Conservation (phyloP, 1,140 invertebrate genomes). For the Cotesia vestalis region DNA sequence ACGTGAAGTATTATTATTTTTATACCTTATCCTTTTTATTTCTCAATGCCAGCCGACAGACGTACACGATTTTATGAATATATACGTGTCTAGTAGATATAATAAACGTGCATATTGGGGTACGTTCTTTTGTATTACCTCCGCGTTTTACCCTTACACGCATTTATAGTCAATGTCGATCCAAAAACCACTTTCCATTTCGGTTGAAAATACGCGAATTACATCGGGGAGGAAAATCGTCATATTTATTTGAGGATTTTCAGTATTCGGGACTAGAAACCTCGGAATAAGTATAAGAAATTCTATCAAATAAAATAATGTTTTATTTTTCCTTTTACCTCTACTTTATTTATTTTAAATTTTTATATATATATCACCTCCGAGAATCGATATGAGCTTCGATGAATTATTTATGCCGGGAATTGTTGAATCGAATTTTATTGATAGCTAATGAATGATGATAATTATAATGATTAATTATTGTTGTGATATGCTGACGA, state of each 20-base stretch:
- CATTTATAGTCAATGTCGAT: background rate
- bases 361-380: background rate
- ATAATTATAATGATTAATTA: too few relatives aligned
- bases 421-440: too few relatives aligned
- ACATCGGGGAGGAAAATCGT: background rate
- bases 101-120: background rate
- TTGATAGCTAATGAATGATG: too few relatives aligned
- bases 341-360: background rate
- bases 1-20: conserved; percentile 33
- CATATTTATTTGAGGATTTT: conserved; percentile 11
- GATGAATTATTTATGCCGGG: too few relatives aligned
- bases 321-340: background rate
- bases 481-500: too few relatives aligned
- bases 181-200: conserved; percentile 22
- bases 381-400: background rate
- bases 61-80: background rate
- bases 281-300: background rate
- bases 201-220: background rate
- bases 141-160: background rate
- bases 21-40: conserved; percentile 21
- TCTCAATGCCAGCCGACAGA: conserved; percentile 12
- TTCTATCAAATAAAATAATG: background rate
- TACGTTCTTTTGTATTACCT: background rate
- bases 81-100: conserved; percentile 2
- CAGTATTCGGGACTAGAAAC: background rate